phyloP scores from a whole-genome alignment of 2,113 vertebrate genomes.

The Dasypus novemcinctus region DNA sequence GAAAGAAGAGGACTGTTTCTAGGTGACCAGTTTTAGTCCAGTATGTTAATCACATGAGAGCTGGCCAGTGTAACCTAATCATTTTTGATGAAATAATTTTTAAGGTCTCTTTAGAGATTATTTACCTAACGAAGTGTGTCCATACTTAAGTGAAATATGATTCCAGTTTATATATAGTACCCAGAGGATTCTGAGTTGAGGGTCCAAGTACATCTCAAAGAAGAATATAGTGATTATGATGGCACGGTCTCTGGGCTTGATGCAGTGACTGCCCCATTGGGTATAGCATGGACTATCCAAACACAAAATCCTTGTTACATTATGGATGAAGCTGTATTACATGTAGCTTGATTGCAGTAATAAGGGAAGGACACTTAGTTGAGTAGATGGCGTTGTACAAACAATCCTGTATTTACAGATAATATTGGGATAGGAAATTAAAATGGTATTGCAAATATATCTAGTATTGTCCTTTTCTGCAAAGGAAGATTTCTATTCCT shows the following conservation, averaged over 20 bases:
- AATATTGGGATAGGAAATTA: background rate
- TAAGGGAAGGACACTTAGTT: background rate
- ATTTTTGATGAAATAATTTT: background rate
- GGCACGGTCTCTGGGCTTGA: background rate
- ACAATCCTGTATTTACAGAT: background rate
- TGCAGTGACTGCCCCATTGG: background rate
- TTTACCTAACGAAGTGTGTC: background rate
- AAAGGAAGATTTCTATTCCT: background rate
- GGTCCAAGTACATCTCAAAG: background rate
- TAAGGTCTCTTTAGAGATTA: background rate
- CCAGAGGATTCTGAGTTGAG: background rate
- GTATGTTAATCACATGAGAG: background rate
- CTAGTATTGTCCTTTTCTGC: background rate
- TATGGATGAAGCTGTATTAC: background rate
- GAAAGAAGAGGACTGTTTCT: background rate
- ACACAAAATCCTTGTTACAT: background rate
- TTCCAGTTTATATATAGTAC: background rate
- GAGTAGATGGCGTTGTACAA: background rate
- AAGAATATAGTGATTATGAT: background rate
- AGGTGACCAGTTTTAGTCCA: background rate
- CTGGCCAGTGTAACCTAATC: background rate
- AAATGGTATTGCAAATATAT: background rate
- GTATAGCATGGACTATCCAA: background rate
- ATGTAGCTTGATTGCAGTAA: background rate
- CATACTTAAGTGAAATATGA: background rate